Conservation (phyloP, 2,797 vertebrate species). For the Bradypus variegatus region DNA sequence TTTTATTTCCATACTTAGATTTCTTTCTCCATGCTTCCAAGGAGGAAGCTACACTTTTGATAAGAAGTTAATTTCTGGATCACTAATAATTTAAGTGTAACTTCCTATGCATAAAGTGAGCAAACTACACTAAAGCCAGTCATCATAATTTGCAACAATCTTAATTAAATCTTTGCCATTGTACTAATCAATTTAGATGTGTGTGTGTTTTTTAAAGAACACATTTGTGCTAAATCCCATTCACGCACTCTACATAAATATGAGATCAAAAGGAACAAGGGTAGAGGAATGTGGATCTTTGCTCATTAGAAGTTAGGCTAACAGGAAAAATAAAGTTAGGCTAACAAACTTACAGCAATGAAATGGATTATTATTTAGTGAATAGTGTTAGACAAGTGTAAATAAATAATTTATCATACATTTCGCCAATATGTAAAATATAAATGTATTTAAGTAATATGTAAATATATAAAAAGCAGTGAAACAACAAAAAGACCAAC, state of each 20-base stretch:
- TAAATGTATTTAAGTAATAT: not conserved
- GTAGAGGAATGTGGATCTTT: not conserved
- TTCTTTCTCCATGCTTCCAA: not conserved
- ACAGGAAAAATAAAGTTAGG: not conserved
- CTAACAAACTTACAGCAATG: not conserved
- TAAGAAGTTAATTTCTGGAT: slow-evolving; percentile 12
- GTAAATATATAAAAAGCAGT: not conserved
- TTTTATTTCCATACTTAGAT: not conserved
- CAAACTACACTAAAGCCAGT: not conserved
- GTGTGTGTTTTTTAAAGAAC: not conserved
- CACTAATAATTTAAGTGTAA: not conserved
- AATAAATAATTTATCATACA: not conserved
- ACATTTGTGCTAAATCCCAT: not conserved
- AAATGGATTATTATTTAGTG: not conserved
- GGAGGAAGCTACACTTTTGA: not conserved
- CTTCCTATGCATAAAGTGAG: not conserved
- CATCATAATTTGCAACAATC: not conserved
- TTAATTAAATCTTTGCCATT: not conserved
- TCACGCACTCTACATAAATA: not conserved
- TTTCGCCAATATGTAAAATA: not conserved
- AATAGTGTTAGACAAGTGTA: not conserved
- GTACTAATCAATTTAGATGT: not conserved
- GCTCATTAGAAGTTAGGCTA: not conserved
- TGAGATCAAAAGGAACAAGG: not conserved
- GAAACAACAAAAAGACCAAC: too few species aligned